Percentiles rank a stretch among this genome's conserved stretches.
Evolutionary conservation across 2,113 vertebrate genomes (phyloP).

Genomic region (Daboia siamensis): DNA sequence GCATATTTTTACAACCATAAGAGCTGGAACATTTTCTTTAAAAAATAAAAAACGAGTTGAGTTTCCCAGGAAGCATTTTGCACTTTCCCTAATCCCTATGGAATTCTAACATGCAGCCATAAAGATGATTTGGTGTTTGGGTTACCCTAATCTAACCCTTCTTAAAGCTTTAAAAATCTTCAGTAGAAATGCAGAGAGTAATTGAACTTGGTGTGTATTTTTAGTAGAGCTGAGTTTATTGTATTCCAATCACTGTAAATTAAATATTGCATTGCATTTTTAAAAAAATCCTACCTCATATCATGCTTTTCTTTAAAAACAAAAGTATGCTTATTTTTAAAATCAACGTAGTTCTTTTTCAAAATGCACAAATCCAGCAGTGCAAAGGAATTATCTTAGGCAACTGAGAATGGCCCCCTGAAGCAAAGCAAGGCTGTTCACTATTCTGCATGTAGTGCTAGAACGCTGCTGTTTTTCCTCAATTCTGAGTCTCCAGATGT

Average conservation of each 20-base stretch:
- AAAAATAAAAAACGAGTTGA: background rate
- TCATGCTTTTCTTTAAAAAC: constrained; percentile 44
- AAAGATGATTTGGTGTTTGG: background rate
- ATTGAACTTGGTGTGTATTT: background rate
- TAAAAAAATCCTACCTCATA: constrained; percentile 64
- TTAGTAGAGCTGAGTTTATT: background rate
- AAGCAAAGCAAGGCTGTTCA: background rate
- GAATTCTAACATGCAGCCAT: background rate
- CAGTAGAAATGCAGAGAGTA: background rate
- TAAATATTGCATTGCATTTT: constrained; percentile 46
- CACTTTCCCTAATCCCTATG: background rate
- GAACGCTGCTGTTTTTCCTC: constrained; percentile 21
- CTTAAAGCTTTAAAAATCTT: background rate
- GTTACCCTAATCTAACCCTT: background rate
- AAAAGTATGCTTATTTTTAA: background rate
- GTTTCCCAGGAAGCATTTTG: background rate
- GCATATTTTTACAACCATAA: background rate
- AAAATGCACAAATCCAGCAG: fast-evolving
- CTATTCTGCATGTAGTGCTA: background rate
- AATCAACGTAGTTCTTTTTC: fast-evolving
- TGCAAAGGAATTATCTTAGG: background rate
- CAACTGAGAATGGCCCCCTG: too few species aligned
- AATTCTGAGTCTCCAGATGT: constrained; percentile 5
- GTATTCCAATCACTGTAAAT: constrained; percentile 7
- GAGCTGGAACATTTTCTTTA: background rate